Conservation (phyloP, 2,113 vertebrate genomes). For the Pycnonotus jocosus region DNA sequence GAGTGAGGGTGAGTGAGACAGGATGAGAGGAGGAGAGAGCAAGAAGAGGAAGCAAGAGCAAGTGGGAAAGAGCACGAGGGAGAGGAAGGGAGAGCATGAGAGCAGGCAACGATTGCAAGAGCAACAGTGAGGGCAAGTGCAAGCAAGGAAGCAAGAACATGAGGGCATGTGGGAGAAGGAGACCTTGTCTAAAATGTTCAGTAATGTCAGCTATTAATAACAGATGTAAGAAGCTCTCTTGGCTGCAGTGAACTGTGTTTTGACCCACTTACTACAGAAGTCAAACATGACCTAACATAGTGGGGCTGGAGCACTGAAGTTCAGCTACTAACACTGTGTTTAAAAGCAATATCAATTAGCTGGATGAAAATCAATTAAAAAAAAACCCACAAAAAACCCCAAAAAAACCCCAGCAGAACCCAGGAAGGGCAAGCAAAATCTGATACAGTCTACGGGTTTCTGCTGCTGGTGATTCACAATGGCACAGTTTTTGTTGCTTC, state of each 20-base stretch:
- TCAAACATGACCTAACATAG: neutral
- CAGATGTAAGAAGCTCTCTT: neutral
- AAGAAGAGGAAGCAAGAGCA: neutral
- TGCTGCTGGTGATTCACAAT: neutral
- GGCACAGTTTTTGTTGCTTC: neutral
- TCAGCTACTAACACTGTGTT: neutral
- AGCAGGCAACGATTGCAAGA: neutral
- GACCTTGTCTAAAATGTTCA: neutral
- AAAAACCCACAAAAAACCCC: neutral
- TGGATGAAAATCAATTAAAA: neutral
- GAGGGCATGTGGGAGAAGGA: neutral
- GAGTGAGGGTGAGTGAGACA: neutral
- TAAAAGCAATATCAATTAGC: neutral
- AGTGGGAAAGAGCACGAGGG: neutral
- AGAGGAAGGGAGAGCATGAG: fast-evolving
- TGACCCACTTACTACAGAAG: neutral
- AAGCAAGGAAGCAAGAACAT: neutral
- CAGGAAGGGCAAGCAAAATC: neutral
- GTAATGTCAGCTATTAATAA: neutral
- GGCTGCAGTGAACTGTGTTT: neutral
- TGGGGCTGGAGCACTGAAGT: neutral
- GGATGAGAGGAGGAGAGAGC: neutral
- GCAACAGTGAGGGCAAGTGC: neutral
- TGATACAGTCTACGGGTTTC: neutral
- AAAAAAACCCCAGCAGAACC: neutral